A percentile compares a stretch with the other conserved stretches of the same genome.
These are phyloP conservation scores for Strigamia maritima DNA, from an alignment of 2,888 invertebrate species.

Conservation along the genomic window DNA sequence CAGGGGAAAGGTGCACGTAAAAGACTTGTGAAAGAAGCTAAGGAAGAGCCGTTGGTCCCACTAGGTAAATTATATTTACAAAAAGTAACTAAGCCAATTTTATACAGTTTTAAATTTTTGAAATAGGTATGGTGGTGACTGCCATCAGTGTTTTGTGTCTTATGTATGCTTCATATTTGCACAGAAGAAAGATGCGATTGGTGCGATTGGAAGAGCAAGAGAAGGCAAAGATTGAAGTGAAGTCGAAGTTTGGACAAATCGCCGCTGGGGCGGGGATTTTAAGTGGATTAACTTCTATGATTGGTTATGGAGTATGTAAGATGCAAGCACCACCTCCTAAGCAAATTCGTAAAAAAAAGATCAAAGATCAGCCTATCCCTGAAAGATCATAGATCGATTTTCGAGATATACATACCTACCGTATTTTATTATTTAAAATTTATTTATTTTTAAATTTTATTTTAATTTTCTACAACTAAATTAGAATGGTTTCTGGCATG, in stretches of 20 bases:
- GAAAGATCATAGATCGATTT: background rate
- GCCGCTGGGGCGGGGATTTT: background rate
- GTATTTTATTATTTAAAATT: too few species aligned
- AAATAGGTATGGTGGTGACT: background rate
- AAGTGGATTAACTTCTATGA: background rate
- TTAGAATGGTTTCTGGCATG: too few species aligned
- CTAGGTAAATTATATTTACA: too few species aligned
- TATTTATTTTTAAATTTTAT: too few species aligned
- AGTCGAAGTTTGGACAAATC: background rate
- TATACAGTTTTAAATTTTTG: too few species aligned
- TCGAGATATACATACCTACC: too few species aligned
- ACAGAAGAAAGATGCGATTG: background rate
- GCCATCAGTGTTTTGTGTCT: background rate
- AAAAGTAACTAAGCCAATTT: too few species aligned
- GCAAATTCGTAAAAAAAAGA: background rate
- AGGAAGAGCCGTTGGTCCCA: background rate
- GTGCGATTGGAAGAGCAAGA: background rate
- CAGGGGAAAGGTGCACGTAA: background rate
- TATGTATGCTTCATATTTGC: background rate
- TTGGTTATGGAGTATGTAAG: background rate
- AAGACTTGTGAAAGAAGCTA: background rate
- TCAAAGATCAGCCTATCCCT: background rate
- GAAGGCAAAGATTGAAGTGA: background rate
- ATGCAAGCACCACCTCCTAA: background rate
- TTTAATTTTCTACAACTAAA: too few species aligned